Evolutionary conservation across 2,888 invertebrate species (phyloP).

Genomic region (Platycnemis pennipes): DNA sequence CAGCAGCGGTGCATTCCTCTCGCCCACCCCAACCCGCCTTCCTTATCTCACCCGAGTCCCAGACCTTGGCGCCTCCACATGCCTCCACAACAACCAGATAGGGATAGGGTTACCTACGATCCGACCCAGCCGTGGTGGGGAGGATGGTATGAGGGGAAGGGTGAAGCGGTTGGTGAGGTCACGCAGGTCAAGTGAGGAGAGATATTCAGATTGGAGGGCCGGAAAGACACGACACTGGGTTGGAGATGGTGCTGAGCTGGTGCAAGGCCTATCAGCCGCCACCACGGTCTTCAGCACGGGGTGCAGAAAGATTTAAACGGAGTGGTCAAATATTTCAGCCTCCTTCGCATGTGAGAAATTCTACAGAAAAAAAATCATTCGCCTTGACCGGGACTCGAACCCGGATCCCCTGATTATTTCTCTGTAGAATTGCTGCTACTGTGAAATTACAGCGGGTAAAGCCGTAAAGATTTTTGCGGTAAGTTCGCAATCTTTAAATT

Average conservation of each 20-base stretch:
- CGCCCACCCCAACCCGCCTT: background rate
- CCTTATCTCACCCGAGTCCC: background rate
- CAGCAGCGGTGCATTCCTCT: background rate
- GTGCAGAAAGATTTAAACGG: background rate
- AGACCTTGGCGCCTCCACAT: conserved; percentile 8
- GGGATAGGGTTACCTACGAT: conserved; percentile 5
- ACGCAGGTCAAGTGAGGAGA: background rate
- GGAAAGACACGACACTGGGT: background rate
- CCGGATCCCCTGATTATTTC: no score
- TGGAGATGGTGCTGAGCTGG: background rate
- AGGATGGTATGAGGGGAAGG: background rate
- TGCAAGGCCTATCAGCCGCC: background rate
- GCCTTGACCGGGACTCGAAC: no score
- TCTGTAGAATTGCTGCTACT: no score
- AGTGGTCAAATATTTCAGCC: background rate
- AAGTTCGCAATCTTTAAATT: no score
- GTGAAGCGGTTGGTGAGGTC: background rate
- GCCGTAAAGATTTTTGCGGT: no score
- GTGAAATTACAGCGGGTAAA: no score
- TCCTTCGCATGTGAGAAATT: no score
- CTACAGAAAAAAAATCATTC: no score
- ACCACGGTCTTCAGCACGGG: background rate
- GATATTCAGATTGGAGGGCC: conserved; percentile 3
- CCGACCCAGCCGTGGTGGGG: background rate
- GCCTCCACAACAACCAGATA: background rate